phyloP scores from a whole-genome alignment of 64 coral and sea anemone species.

The Exaiptasia diaphana region DNA sequence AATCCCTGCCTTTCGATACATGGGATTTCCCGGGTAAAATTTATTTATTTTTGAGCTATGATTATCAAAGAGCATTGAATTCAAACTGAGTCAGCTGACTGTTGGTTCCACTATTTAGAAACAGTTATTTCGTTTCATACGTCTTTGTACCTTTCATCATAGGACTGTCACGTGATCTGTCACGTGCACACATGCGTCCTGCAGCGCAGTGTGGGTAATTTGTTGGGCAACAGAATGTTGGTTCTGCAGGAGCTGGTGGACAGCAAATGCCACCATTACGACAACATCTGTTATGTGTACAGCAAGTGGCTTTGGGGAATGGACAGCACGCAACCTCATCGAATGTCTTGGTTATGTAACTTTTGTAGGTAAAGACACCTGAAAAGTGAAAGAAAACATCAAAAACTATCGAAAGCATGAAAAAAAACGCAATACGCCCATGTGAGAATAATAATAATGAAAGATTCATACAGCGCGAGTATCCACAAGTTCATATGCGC shows the following conservation, averaged over 20 bases:
- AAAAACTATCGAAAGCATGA: background rate
- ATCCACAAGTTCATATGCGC: background rate
- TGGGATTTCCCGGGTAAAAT: too few relatives aligned
- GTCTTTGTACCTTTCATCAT: constrained; percentile 20
- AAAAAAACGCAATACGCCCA: background rate
- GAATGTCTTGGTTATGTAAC: constrained; percentile 62
- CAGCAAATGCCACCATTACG: constrained; percentile 52
- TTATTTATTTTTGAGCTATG: too few relatives aligned
- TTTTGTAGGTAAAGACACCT: constrained; percentile 57
- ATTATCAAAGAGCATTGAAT: too few relatives aligned
- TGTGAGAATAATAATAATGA: background rate
- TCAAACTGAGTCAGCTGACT: background rate
- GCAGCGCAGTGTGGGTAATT: constrained; percentile 52
- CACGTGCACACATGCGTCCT: constrained; percentile 21
- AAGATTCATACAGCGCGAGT: background rate
- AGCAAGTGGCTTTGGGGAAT: constrained; percentile 46
- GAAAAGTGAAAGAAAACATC: background rate
- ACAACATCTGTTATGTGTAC: constrained; percentile 65
- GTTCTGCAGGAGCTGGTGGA: constrained; percentile 61
- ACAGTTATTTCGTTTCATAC: background rate
- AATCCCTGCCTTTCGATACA: too few relatives aligned
- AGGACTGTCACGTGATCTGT: constrained; percentile 23
- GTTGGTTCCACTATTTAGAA: too few relatives aligned
- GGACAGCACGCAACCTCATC: constrained; percentile 71
- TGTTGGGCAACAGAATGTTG: constrained; percentile 64